Conservation (phyloP, 2,888 invertebrate species). For the Acleris literana region DNA sequence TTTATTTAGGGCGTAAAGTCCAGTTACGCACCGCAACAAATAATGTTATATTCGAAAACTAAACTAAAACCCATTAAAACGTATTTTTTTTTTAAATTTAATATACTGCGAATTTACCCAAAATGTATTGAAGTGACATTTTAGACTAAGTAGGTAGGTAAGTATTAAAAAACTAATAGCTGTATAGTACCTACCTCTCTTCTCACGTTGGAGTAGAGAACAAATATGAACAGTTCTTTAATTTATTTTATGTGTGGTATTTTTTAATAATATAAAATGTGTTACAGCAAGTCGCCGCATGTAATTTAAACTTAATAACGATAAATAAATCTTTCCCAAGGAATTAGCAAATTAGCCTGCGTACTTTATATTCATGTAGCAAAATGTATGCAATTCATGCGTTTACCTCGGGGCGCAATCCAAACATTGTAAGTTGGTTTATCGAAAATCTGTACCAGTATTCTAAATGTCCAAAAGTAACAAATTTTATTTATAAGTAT, state of each 20-base stretch:
- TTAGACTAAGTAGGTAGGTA: too few relatives aligned
- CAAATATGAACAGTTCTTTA: not conserved
- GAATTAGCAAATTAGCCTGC: constrained; percentile 30
- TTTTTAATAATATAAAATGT: not conserved
- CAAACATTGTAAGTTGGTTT: constrained; percentile 12
- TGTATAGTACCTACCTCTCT: too few relatives aligned
- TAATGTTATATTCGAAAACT: too few relatives aligned
- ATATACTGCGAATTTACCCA: too few relatives aligned
- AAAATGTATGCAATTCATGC: constrained; percentile 27
- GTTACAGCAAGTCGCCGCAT: not conserved
- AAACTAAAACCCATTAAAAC: too few relatives aligned
- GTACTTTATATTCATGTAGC: constrained; percentile 32
- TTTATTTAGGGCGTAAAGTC: too few relatives aligned
- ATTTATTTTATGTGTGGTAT: not conserved
- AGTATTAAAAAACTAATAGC: too few relatives aligned
- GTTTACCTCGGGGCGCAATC: constrained; percentile 20
- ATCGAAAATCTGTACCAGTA: constrained; percentile 17
- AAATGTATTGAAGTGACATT: too few relatives aligned
- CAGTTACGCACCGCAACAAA: too few relatives aligned
- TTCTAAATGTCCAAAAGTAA: not conserved
- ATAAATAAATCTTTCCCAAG: constrained; percentile 22
- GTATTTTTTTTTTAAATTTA: too few relatives aligned
- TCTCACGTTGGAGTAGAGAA: too few relatives aligned
- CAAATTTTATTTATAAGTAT: too few relatives aligned
- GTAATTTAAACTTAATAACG: constrained; percentile 15